These are phyloP conservation scores for Sepioteuthis lessoniana DNA, from an alignment of 2,888 invertebrate genomes.

Conservation along the genomic window DNA sequence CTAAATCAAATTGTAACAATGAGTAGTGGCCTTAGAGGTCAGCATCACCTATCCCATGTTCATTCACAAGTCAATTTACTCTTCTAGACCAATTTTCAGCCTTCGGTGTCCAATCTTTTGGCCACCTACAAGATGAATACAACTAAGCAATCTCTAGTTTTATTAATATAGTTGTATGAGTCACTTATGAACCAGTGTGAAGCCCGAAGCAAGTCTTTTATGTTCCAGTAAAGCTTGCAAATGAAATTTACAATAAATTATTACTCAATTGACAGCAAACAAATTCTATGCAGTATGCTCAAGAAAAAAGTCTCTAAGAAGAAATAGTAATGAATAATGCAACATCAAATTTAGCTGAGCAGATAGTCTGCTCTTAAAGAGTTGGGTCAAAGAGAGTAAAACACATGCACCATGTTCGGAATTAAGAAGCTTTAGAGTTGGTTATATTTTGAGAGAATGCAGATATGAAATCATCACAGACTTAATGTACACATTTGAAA, in stretches of 20 bases:
- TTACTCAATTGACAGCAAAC: neutral
- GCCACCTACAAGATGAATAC: too few relatives aligned
- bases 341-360: neutral
- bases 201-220: neutral
- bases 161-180: neutral
- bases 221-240: neutral
- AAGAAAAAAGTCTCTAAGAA: neutral
- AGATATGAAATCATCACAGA: neutral
- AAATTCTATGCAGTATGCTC: neutral
- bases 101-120: too few relatives aligned
- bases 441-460: neutral
- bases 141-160: neutral
- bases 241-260: neutral
- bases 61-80: too few relatives aligned
- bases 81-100: too few relatives aligned
- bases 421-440: neutral
- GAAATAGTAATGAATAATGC: neutral
- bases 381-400: neutral
- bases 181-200: neutral
- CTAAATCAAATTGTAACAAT: too few relatives aligned
- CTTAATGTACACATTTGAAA: too few relatives aligned
- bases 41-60: too few relatives aligned
- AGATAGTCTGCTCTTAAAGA: neutral
- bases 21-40: too few relatives aligned
- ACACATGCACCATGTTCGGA: neutral